Evolutionary conservation across 1,140 invertebrate species (phyloP), one percentile per base, ranked within the genome.

Genomic region (Lasioglossum baleicum): DNA sequence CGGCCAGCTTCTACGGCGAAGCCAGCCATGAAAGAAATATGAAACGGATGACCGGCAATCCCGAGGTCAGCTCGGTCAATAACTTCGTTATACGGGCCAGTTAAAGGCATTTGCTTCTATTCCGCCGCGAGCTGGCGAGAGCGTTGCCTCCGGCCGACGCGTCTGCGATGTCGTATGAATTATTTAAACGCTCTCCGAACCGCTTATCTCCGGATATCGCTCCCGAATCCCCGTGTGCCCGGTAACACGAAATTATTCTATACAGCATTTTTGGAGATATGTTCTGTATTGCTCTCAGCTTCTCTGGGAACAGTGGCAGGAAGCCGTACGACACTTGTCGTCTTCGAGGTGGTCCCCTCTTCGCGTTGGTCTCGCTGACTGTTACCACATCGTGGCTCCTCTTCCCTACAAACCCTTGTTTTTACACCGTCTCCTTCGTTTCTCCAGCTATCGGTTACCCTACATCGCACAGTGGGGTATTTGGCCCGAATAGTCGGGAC

Each of bases 261-360:
- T 13, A 13, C 51, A 15, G 15, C 51, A 20, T 0, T 53, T 53
- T 53, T 1, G 51, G 15, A 53, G 17, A 53, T 15, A 5, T 15
- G 2, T 13, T 3, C 10, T 2, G 35, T 35, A 35, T 48, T 48
- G 5, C 26, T 61, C 58, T 8, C 7, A 22, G 58, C 1, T 10
- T 2, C 63, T 7, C 31, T 17, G 10, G 20, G n/a, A 10, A 22
- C 8, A 15, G 1, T 7, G 44, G 44, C 35, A 2, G 5, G 35
- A 35, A 35, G 35, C 35, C 35, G 35, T 35, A 35, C 73, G 66
- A 73, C 63, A 80, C 63, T 58, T 60, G 40, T 7, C 65, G n/a
- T 68, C 82, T 84, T 85, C 78, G 78, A 85, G 83, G 66, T 85
- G 83, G 82, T 81, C 56, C 58, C 40, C 20, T n/a, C 35, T 42